A percentile compares a stretch with the other conserved stretches of the same genome.
Conservation (phyloP, 1,140 invertebrate genomes). For the Tetramorium parvispinum region DNA sequence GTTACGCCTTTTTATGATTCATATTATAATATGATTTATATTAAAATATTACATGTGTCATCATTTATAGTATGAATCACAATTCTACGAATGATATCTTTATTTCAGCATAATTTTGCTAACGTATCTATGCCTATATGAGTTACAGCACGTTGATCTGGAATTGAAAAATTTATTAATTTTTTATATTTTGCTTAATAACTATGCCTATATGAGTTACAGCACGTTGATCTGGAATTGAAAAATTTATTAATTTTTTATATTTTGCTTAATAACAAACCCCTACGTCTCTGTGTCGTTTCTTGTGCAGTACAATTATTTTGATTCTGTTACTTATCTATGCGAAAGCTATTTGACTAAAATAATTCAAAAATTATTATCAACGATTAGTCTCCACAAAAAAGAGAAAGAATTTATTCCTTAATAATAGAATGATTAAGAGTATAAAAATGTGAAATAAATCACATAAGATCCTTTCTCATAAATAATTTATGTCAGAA, state of each 20-base stretch:
- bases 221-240: background rate
- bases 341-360: background rate
- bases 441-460: too few species aligned
- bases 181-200: background rate
- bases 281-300: background rate
- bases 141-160: background rate
- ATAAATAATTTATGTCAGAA: background rate
- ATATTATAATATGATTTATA: background rate
- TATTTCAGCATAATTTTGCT: background rate
- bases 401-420: background rate
- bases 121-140: background rate
- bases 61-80: background rate
- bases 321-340: conserved; percentile 9
- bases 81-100: background rate
- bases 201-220: too few species aligned
- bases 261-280: background rate
- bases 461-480: background rate
- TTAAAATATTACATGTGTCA: background rate
- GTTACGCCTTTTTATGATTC: background rate
- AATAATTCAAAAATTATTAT: conserved; percentile 4
- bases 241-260: background rate
- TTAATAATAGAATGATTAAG: background rate
- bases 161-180: background rate
- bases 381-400: background rate
- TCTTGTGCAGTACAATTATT: background rate